Evolutionary conservation across 2,113 vertebrate genomes (phyloP).

Genomic region (Ammospiza caudacuta): DNA sequence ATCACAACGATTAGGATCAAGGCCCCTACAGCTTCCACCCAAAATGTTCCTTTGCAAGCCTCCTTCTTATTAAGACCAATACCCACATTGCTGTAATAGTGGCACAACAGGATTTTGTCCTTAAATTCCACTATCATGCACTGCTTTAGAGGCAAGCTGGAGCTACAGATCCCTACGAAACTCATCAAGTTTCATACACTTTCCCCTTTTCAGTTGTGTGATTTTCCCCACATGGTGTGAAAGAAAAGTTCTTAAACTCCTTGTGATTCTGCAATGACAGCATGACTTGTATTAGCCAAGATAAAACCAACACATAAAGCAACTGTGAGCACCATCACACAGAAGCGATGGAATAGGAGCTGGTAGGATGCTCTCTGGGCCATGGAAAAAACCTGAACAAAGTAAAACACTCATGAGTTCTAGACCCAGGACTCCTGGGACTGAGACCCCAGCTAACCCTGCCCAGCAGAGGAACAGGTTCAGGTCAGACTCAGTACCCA

Average conservation of each 20-base stretch:
- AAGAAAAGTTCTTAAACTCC: not conserved
- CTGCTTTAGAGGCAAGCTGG: not conserved
- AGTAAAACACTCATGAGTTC: not conserved
- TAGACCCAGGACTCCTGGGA: not conserved
- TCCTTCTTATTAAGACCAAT: not conserved
- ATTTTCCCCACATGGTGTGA: not conserved
- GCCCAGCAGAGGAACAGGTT: not conserved
- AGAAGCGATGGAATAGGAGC: rapidly evolving
- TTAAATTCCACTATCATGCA: not conserved
- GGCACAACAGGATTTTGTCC: not conserved
- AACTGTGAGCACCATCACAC: not conserved
- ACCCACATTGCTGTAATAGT: not conserved
- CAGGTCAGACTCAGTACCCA: not conserved
- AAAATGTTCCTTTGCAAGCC: not conserved
- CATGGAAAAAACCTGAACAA: not conserved
- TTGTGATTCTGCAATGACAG: not conserved
- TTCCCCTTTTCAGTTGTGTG: not conserved
- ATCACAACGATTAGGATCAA: not conserved
- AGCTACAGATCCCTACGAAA: not conserved
- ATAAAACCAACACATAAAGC: not conserved
- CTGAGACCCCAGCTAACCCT: rapidly evolving
- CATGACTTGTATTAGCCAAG: not conserved
- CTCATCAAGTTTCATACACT: not conserved
- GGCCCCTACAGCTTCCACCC: not conserved
- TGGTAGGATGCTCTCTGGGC: not conserved